Evolutionary conservation across 2,888 invertebrate species (phyloP), one percentile per base, ranked within the genome.

Genomic region (Drosophila silvestris): DNA sequence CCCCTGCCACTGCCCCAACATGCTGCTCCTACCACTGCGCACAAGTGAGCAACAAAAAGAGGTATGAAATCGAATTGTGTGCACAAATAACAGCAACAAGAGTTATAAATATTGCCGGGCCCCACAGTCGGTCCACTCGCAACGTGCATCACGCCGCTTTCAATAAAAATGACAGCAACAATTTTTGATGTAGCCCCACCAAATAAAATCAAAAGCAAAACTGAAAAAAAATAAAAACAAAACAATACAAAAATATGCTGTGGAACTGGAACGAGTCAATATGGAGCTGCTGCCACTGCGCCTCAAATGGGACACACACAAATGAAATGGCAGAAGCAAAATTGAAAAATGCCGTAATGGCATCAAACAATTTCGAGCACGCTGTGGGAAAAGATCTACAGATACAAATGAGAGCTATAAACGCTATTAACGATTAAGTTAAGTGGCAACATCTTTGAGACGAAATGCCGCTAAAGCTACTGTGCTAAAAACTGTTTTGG

Each of bases 31-130:
- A n/a, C 30, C 58, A 19, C 64, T 22, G 41, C 57, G 50, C 57
- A 16, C 22, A 47, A 51, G 59, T 56, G n/a, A 54, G 51, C 54
- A 53, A 77, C 65, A 64, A 82, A 47, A 82, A 28, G 5, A 89
- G 76, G 86, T 83, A 89, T 90, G 81, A 85, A 83, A 82, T 90
- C 76, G 82, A 89, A 87, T 79, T 87, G 83, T 90, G 88, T 74
- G 70, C 80, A 88, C 85, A 82, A 83, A 84, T 77, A 84, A 70
- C 67, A 81, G 59, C 72, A 82, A 76, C 75, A 85, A 85, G 74
- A 89, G 70, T 71, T 77, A 87, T 77, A 74, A 85, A 79, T 74
- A 68, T 63, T 70, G 63, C 80, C 60, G 44, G 66, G 58, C 54
- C 68, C 39, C 73, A 44, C 32, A 61, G 41, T 47, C 57, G 56